Percentiles rank a stretch among this genome's conserved stretches.
These are phyloP conservation scores for Aviceda subcristata DNA, from an alignment of 2,113 vertebrate species.

Conservation along the genomic window DNA sequence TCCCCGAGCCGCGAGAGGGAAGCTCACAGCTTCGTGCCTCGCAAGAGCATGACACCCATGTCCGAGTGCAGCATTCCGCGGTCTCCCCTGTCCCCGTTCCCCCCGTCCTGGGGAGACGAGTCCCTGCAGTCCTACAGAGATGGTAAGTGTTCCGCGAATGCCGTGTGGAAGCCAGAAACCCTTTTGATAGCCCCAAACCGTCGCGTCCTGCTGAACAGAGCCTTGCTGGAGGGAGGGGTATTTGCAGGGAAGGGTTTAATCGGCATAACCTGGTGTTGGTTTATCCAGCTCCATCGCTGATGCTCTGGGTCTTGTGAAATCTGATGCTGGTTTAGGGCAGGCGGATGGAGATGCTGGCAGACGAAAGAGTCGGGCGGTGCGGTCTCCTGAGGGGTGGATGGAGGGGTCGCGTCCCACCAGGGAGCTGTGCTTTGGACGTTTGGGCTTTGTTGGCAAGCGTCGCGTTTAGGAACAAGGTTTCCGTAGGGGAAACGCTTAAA, in stretches of 20 bases:
- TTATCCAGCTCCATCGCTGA: rapidly evolving
- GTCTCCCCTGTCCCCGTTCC: conserved; percentile 66
- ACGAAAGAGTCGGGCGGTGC: rapidly evolving
- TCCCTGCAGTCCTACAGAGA: conserved; percentile 71
- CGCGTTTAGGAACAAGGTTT: background rate
- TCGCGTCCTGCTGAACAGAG: background rate
- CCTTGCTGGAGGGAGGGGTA: background rate
- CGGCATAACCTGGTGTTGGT: background rate
- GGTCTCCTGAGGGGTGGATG: background rate
- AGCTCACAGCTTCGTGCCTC: background rate
- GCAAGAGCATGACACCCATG: conserved; percentile 34
- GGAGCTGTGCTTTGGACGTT: background rate
- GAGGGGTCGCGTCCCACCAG: rapidly evolving
- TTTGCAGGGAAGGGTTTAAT: background rate
- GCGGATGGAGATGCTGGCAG: background rate
- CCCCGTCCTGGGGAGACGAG: conserved; percentile 68
- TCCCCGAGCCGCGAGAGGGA: conserved; percentile 34
- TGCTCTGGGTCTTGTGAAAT: background rate
- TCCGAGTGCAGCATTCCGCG: conserved; percentile 65
- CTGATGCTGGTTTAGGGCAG: background rate
- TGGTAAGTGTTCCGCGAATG: conserved; percentile 43
- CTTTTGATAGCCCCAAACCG: background rate
- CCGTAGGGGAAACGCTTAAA: background rate
- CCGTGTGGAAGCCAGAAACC: background rate
- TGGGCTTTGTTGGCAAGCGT: background rate